Evolutionary conservation across 2,888 invertebrate genomes (phyloP).

Genomic region (Tridacna gigas): DNA sequence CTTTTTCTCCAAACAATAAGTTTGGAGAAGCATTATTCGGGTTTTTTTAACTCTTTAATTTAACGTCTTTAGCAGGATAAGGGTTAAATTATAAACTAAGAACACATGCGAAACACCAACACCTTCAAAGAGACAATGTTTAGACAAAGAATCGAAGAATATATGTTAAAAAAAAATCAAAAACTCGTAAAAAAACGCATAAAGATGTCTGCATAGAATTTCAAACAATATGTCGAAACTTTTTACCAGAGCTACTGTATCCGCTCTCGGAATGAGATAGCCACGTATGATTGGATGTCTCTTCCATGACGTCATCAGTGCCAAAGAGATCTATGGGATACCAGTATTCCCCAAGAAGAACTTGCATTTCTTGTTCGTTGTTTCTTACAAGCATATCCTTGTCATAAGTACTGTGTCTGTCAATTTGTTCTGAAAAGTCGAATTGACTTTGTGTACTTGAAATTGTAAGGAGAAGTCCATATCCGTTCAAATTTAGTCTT

Average conservation of each 20-base stretch:
- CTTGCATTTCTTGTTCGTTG: constrained; percentile 55
- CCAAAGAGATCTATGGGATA: constrained; percentile 56
- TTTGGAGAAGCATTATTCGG: too few relatives aligned
- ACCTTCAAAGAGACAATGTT: too few relatives aligned
- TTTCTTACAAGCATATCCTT: constrained; percentile 23
- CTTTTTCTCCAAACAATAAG: too few relatives aligned
- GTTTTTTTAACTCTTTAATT: too few relatives aligned
- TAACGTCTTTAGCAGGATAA: too few relatives aligned
- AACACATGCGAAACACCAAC: too few relatives aligned
- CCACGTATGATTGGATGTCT: constrained; percentile 36
- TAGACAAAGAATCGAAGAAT: too few relatives aligned
- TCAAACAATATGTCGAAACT: neutral
- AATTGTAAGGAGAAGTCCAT: neutral
- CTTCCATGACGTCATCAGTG: constrained; percentile 42
- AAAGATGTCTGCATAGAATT: constrained; percentile 21
- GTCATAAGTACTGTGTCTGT: constrained; percentile 8
- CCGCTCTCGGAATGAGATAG: constrained; percentile 27
- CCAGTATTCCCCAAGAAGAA: constrained; percentile 57
- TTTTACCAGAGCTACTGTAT: constrained; percentile 53
- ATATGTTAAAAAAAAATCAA: too few relatives aligned
- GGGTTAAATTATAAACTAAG: too few relatives aligned
- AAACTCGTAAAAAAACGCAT: too few relatives aligned
- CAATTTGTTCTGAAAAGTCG: constrained; percentile 19
- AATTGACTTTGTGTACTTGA: neutral
- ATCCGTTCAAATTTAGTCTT: too few relatives aligned